These are phyloP conservation scores for Reticulitermes lucifugus DNA, from an alignment of 2,888 invertebrate species.

Conservation along the genomic window DNA sequence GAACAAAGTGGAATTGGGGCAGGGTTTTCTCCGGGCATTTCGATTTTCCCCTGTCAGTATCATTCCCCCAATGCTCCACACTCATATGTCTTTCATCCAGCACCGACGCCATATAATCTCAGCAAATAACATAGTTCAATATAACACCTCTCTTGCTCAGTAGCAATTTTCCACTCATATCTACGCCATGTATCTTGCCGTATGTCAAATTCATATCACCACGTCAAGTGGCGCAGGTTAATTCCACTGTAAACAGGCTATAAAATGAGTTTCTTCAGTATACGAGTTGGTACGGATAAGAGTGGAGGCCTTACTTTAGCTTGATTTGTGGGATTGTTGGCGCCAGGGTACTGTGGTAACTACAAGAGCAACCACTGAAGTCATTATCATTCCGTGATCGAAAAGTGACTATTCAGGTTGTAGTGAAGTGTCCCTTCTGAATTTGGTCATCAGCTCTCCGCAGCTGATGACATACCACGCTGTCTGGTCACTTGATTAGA, in stretches of 20 bases:
- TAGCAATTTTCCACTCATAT: too few species aligned
- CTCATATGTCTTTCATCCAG: too few species aligned
- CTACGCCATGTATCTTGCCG: too few species aligned
- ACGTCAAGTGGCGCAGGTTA: too few species aligned
- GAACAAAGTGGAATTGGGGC: too few species aligned
- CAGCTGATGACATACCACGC: neutral
- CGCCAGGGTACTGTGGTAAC: conserved; percentile 2
- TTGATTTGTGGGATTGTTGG: conserved; percentile 2
- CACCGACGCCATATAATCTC: too few species aligned
- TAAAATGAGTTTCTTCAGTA: conserved; percentile 7
- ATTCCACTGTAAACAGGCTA: neutral
- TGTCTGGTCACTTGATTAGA: neutral
- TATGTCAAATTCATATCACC: too few species aligned
- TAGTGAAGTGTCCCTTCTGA: neutral
- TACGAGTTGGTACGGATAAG: neutral
- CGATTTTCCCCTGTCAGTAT: too few species aligned
- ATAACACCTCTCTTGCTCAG: too few species aligned
- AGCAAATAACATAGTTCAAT: too few species aligned
- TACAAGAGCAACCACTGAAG: neutral
- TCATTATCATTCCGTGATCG: neutral
- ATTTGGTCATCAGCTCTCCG: neutral
- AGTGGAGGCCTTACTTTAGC: neutral
- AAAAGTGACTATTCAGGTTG: neutral
- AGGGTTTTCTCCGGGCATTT: too few species aligned
- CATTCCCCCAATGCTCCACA: too few species aligned